Conservation (phyloP, 2,888 invertebrate genomes). For the Mantis religiosa region DNA sequence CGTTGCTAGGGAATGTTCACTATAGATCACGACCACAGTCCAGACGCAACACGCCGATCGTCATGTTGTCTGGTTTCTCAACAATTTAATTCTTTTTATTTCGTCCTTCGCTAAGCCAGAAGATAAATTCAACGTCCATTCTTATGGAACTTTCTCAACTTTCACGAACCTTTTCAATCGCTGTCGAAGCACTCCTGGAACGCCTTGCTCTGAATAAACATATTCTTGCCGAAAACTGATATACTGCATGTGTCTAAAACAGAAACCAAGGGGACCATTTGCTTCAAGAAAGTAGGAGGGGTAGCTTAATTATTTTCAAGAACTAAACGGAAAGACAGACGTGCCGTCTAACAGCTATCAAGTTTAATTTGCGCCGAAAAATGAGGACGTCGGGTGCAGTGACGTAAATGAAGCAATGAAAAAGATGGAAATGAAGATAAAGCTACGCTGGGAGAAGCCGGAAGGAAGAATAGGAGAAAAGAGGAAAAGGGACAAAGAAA, state of each 20-base stretch:
- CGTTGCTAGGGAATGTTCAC: too few relatives aligned
- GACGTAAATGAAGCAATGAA: constrained; percentile 3
- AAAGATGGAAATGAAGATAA: not conserved
- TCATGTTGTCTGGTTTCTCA: too few relatives aligned
- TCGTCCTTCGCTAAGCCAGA: too few relatives aligned
- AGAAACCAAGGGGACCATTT: not conserved
- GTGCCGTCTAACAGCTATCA: constrained; percentile 4
- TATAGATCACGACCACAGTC: too few relatives aligned
- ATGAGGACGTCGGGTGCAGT: not conserved
- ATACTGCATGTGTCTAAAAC: not conserved
- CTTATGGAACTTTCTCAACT: too few relatives aligned
- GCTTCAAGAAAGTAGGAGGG: not conserved
- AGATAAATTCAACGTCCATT: too few relatives aligned
- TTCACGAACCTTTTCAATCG: too few relatives aligned
- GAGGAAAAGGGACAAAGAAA: not conserved
- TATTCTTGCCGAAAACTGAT: not conserved
- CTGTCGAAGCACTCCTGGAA: too few relatives aligned
- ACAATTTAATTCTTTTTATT: too few relatives aligned
- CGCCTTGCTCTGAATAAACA: too few relatives aligned
- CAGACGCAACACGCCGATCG: too few relatives aligned
- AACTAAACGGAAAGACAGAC: not conserved
- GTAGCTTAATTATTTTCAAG: not conserved
- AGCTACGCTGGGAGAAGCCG: not conserved
- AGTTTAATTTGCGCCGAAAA: constrained; percentile 9
- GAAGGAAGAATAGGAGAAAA: not conserved